phyloP scores from a whole-genome alignment of 2,888 invertebrate genomes.

The Steromphala cineraria region DNA sequence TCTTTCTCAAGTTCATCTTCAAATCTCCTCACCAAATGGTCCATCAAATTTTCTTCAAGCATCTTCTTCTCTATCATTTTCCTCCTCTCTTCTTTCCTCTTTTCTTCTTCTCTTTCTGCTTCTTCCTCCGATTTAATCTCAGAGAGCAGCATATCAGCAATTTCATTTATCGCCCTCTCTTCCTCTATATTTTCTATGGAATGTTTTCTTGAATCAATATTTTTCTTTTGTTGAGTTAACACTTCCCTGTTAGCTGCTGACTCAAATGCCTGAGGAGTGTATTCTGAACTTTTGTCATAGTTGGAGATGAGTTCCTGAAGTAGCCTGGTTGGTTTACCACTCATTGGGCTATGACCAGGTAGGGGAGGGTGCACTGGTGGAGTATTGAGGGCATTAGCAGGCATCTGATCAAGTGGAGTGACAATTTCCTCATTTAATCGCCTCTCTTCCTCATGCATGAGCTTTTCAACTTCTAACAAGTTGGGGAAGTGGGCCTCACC shows the following conservation, averaged over 20 bases:
- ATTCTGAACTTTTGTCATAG: too few species aligned
- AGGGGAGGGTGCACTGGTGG: too few species aligned
- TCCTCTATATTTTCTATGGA: not conserved
- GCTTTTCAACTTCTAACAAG: not conserved
- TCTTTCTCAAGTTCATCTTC: not conserved
- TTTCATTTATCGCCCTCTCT: not conserved
- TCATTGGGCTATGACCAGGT: too few species aligned
- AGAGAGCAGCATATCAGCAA: not conserved
- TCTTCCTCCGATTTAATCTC: conserved; percentile 11
- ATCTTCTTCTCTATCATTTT: not conserved
- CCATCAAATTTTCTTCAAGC: not conserved
- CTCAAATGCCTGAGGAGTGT: too few species aligned
- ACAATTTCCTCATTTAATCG: not conserved
- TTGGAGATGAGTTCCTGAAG: too few species aligned
- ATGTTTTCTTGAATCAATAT: too few species aligned
- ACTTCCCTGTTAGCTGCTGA: too few species aligned
- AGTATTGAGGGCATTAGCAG: too few species aligned
- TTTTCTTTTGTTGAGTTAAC: too few species aligned
- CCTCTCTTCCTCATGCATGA: not conserved
- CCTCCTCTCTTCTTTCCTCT: conserved; percentile 9
- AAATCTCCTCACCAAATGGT: not conserved
- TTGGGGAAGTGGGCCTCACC: not conserved
- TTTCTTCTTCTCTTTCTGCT: not conserved
- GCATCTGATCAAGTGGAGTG: not conserved
- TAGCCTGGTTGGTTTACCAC: too few species aligned